These are phyloP conservation scores for Vultur gryphus DNA, from an alignment of 2,797 vertebrate species.

Conservation along the genomic window DNA sequence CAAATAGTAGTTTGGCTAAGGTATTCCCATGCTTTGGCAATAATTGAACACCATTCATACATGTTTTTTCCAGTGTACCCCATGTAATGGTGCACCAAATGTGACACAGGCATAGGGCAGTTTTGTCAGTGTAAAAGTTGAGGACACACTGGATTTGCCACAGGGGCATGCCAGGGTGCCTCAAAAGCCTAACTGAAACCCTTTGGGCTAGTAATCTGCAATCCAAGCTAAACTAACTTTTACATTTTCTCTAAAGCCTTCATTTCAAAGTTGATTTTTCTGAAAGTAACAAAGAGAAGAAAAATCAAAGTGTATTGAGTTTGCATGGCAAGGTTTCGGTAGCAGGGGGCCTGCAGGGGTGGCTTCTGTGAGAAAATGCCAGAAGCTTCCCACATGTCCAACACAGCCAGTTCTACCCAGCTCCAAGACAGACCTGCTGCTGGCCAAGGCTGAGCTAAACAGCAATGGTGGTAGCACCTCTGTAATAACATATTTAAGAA, in stretches of 20 bases:
- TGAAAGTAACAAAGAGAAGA: neutral
- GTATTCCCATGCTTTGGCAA: neutral
- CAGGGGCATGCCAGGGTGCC: neutral
- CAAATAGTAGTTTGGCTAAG: neutral
- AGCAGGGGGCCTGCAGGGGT: neutral
- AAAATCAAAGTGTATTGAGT: neutral
- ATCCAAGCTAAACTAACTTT: neutral
- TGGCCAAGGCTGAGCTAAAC: neutral
- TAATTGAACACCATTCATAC: neutral
- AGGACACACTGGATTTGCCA: neutral
- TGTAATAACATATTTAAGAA: neutral
- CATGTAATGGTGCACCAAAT: accelerated
- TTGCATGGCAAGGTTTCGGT: neutral
- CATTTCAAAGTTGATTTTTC: neutral
- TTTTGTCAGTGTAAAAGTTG: neutral
- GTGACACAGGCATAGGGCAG: too few species aligned
- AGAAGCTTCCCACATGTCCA: neutral
- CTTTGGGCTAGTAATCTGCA: neutral
- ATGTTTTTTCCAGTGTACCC: neutral
- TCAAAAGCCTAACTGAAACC: neutral
- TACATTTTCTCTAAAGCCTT: neutral
- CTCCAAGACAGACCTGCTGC: accelerated
- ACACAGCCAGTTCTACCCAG: neutral
- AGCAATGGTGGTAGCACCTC: accelerated
- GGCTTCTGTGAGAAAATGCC: neutral